phyloP scores from a whole-genome alignment of 2,888 invertebrate species.

The Helicoverpa assulta region DNA sequence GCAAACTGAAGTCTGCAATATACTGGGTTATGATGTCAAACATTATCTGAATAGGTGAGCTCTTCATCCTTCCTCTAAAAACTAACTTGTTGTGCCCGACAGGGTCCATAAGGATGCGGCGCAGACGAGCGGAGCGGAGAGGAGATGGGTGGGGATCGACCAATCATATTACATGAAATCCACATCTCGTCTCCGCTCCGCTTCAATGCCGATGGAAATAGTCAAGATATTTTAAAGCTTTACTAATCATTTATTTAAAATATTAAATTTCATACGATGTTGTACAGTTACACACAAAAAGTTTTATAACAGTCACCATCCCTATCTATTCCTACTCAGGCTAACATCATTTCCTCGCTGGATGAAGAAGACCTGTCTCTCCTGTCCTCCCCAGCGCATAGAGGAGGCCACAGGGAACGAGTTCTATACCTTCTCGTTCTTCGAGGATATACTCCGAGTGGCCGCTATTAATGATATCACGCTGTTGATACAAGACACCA shows the following conservation, averaged over 20 bases:
- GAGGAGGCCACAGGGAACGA: constrained; percentile 89
- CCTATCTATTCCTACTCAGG: constrained; percentile 74
- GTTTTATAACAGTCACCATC: background rate
- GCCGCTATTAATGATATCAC: constrained; percentile 92
- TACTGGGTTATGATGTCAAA: constrained; percentile 93
- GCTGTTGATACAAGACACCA: constrained; percentile 92
- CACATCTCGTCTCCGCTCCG: too few species aligned
- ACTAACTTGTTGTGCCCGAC: too few species aligned
- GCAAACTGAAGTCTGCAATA: constrained; percentile 94
- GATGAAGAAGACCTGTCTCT: constrained; percentile 95
- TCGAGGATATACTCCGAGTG: constrained; percentile 94
- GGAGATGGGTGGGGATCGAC: too few species aligned
- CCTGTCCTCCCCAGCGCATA: constrained; percentile 91
- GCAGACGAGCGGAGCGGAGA: too few species aligned
- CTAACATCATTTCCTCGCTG: constrained; percentile 95
- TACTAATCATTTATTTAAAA: too few species aligned
- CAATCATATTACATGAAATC: too few species aligned
- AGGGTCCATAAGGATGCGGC: too few species aligned
- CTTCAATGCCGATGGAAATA: too few species aligned
- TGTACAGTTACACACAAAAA: background rate
- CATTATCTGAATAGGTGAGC: constrained; percentile 94
- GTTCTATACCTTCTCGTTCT: constrained; percentile 93
- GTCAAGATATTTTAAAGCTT: too few species aligned
- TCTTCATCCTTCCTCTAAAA: too few species aligned
- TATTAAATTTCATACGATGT: too few species aligned